Base-by-base conservation (phyloP, 2,797 vertebrate species). In the Hephaestus fuliginosus region DNA sequence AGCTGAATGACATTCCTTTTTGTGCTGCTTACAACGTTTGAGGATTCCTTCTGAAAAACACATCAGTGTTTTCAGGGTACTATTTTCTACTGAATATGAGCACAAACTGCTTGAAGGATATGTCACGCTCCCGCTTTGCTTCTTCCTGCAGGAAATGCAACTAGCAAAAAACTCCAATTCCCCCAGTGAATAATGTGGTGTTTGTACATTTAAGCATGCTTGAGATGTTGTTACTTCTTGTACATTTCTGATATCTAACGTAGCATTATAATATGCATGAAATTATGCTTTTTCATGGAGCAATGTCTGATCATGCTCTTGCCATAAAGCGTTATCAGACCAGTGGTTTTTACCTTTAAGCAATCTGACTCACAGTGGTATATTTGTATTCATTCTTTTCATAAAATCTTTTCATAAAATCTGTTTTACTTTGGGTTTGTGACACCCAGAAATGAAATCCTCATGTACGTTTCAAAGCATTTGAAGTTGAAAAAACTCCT, bases 161-260 rank as follows among this genome's bases (percentile, higher is more conserved):
- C 41, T 52, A 33, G 57, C 51, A 68, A 66, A 78, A 53, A 78
- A 62, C 18, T 30, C 15, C 56, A 57, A 0, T 44, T 56, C 17
- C 22, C 41, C 36, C 4, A 30, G 33, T 82, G 44, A 79, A 74
- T 80, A 66, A 74, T 74, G 49, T 41, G 22, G 36, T 51, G 48
- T 60, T 78, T 76, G 63, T 74, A 48, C 57, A 78, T 61, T 33
- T 44, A 65, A 52, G 61, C 20, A 48, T 67, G 15, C 36, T 48
- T 43, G 18, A 65, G 46, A 67, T 63, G 43, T 20, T 39, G 28
- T 8, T 46, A 30, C 55, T 67, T 68, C 11, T 17, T 70, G 36
- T 70, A 43, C 53, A 46, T 53, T 53, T 58, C 43, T 56, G 18
- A 30, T 46, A 63, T 77, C 48, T 33, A 25, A 63, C 30, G 30